Evolutionary conservation across 2,113 vertebrate genomes (phyloP), one percentile per base, ranked within the genome.

Genomic region (Polypterus senegalus): DNA sequence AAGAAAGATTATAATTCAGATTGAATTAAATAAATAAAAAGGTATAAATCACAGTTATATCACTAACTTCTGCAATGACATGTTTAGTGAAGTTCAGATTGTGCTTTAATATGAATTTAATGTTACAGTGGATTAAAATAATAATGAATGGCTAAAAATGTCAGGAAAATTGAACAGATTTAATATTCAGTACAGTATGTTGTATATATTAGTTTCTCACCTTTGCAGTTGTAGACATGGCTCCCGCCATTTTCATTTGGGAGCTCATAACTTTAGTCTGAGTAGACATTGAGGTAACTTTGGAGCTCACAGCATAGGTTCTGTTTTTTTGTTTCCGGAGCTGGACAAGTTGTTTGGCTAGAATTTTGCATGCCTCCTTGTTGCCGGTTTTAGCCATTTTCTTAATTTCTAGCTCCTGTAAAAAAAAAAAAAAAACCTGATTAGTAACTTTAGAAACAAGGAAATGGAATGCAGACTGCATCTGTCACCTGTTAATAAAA

Each of bases 171-270:
- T 10, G 11, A 54, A 54, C 3, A 54, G 53, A 11, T 11, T 3
- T 4, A 54, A 54, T 54, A 9, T 11, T 54, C 9, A 11, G 9
- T 54, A 11, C 9, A 4, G 11, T 4, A 27, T 27, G 27, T 1
- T 27, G 27, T 27, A 27, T 27, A 27, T 27, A 3, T 11, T 10
- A 61, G 47, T 27, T 3, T 58, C 77, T 82, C 77, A 97, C 93
- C 83, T 97, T 97, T 61, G 96, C 92, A 53, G 94, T 92, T 53
- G 90, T 84, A 71, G 94, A 92, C 93, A 98, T 97, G 58, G 96
- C 96, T 63, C 92, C 89, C 0, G 96, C 96, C 96, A 98, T 98
- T 82, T 98, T 98, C 93, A 97, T 95, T 75, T 98, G 96, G n/a
- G 96, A 98, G 77, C 93, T 97, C 96, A 98, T 97, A 71, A 98